Evolutionary conservation across 2,797 vertebrate species (phyloP).

Genomic region (Phrynocephalus vlangalii): DNA sequence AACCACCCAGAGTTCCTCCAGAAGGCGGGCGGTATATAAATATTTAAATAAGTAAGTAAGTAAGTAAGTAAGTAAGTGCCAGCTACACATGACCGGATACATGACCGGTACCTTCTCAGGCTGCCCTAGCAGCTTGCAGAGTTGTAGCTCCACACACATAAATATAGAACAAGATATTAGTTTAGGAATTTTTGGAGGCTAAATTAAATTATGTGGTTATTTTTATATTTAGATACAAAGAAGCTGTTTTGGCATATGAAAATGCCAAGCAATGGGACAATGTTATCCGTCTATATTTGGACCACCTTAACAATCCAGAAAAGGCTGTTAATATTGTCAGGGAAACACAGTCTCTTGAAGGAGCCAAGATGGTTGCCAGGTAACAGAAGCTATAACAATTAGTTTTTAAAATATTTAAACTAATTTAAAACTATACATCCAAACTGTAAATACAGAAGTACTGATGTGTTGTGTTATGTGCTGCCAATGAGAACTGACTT

Average conservation of each 20-base stretch:
- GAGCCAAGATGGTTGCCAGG: slow-evolving; percentile 99
- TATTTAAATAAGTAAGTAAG: too few species aligned
- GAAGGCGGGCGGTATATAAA: too few species aligned
- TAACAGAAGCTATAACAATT: slow-evolving; percentile 56
- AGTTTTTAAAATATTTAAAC: neutral
- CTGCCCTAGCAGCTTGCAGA: too few species aligned
- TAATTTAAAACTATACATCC: neutral
- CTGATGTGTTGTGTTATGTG: neutral
- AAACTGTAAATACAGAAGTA: neutral
- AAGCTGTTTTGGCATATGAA: slow-evolving; percentile 91
- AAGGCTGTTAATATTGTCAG: slow-evolving; percentile 91
- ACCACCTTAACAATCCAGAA: slow-evolving; percentile 94
- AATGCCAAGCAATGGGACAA: slow-evolving; percentile 95
- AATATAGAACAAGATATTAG: too few species aligned
- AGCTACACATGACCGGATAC: too few species aligned
- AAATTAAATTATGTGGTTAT: neutral
- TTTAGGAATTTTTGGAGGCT: neutral
- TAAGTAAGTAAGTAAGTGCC: too few species aligned
- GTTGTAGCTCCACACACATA: too few species aligned
- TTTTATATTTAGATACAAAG: slow-evolving; percentile 83
- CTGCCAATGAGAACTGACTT: neutral
- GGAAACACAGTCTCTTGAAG: slow-evolving; percentile 94
- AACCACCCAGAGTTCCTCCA: too few species aligned
- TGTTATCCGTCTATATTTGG: slow-evolving; percentile 91
- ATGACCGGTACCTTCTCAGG: too few species aligned